Evolutionary conservation across 53 echinoderm and acorn worm genomes (phyloP).

Genomic region (Mesocentrotus franciscanus): DNA sequence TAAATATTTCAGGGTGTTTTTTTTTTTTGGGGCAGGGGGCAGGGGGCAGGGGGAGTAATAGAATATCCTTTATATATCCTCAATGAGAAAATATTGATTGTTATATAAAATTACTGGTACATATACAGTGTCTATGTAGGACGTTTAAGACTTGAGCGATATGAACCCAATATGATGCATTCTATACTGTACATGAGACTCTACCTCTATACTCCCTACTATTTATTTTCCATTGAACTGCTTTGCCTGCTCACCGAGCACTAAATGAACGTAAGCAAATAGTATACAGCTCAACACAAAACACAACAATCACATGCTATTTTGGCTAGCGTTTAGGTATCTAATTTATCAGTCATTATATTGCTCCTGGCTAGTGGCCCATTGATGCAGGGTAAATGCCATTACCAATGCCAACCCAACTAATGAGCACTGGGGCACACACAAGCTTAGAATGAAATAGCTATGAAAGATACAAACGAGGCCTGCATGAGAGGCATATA

Average conservation of each 20-base stretch:
- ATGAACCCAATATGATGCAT: not conserved
- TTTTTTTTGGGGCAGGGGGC: too few species aligned
- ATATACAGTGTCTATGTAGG: not conserved
- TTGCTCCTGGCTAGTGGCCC: not conserved
- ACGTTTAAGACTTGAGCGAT: not conserved
- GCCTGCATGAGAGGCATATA: not conserved
- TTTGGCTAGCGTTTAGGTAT: not conserved
- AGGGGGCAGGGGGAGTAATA: too few species aligned
- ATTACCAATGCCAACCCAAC: not conserved
- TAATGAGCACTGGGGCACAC: constrained; percentile 25
- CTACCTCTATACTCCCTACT: too few species aligned
- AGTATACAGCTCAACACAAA: not conserved
- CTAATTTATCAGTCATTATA: not conserved
- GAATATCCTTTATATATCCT: too few species aligned
- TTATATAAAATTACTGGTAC: not conserved
- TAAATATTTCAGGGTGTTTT: too few species aligned
- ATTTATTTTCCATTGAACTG: not conserved
- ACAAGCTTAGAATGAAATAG: not conserved
- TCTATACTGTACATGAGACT: not conserved
- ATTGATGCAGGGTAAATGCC: not conserved
- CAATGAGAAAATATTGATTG: not conserved
- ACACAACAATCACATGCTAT: not conserved
- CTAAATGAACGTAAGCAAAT: not conserved
- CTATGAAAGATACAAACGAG: not conserved
- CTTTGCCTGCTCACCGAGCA: not conserved